Evolutionary conservation across 2,888 invertebrate species (phyloP).

Genomic region (Dicycla oo): DNA sequence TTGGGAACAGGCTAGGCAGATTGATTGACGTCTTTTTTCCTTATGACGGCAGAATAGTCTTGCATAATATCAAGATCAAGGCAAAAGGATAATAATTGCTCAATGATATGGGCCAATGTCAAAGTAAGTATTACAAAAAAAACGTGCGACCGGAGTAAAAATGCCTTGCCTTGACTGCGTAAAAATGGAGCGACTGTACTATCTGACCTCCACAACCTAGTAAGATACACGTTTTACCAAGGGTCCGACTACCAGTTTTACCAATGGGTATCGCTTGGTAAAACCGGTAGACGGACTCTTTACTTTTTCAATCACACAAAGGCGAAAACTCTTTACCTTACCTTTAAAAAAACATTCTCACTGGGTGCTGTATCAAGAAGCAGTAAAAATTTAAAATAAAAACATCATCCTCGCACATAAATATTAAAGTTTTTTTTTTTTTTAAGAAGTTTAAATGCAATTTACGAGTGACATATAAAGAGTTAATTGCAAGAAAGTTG

Average conservation of each 20-base stretch:
- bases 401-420: not conserved
- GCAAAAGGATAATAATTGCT: not conserved
- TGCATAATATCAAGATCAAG: not conserved
- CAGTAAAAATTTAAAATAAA: not conserved
- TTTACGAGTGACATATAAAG: slow-evolving; percentile 48
- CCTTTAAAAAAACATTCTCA: not conserved
- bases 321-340: too few species aligned
- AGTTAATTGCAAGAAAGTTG: slow-evolving; percentile 63
- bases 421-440: slow-evolving; percentile 25
- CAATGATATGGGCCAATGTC: not conserved
- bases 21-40: too few species aligned
- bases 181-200: not conserved
- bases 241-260: too few species aligned
- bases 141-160: too few species aligned
- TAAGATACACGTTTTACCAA: too few species aligned
- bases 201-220: too few species aligned
- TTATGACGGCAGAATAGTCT: too few species aligned
- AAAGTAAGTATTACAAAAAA: too few species aligned
- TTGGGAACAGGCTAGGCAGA: too few species aligned
- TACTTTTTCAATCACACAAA: not conserved
- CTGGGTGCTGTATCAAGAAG: not conserved
- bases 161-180: too few species aligned
- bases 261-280: not conserved
- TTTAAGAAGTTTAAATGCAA: slow-evolving; percentile 32
- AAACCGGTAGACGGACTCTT: not conserved